Conservation (phyloP, 2,888 invertebrate genomes). For the Drosophila incognita region DNA sequence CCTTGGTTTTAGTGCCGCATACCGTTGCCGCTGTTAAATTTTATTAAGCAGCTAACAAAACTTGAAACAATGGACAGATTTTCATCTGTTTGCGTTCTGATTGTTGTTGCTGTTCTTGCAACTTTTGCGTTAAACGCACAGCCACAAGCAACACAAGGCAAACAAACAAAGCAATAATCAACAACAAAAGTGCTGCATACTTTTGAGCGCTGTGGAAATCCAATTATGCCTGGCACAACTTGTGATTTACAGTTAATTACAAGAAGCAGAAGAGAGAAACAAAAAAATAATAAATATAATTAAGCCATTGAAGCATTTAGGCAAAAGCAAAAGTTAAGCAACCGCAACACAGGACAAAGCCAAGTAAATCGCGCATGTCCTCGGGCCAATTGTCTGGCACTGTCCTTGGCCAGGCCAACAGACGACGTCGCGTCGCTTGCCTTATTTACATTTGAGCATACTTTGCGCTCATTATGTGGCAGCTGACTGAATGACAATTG, state of each 20-base stretch:
- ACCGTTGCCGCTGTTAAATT: conserved; percentile 70
- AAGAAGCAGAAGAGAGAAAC: conserved; percentile 5
- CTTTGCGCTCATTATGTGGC: conserved; percentile 27
- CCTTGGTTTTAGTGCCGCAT: conserved; percentile 45
- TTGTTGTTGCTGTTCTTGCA: conserved; percentile 16
- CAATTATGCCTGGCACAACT: conserved; percentile 49
- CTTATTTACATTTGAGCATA: conserved; percentile 45
- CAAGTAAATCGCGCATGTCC: conserved; percentile 37
- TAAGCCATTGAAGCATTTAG: conserved; percentile 64
- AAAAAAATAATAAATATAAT: conserved; percentile 53
- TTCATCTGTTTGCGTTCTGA: conserved; percentile 28
- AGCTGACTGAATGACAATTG: conserved; percentile 16
- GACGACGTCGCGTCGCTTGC: conserved; percentile 6
- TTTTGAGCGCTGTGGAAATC: conserved; percentile 42
- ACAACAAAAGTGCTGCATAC: conserved; percentile 40
- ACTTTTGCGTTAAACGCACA: conserved; percentile 26
- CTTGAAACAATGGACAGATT: conserved; percentile 60
- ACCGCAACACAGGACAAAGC: conserved; percentile 25
- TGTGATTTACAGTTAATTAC: conserved; percentile 61
- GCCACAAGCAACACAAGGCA: conserved; percentile 18
- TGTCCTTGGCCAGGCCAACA: conserved; percentile 26
- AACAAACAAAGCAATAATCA: conserved; percentile 7
- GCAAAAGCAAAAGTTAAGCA: conserved; percentile 43
- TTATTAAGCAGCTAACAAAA: conserved; percentile 60
- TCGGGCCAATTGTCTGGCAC: conserved; percentile 22